Conservation (phyloP, 1,140 invertebrate genomes). For the Drosophila sechellia region DNA sequence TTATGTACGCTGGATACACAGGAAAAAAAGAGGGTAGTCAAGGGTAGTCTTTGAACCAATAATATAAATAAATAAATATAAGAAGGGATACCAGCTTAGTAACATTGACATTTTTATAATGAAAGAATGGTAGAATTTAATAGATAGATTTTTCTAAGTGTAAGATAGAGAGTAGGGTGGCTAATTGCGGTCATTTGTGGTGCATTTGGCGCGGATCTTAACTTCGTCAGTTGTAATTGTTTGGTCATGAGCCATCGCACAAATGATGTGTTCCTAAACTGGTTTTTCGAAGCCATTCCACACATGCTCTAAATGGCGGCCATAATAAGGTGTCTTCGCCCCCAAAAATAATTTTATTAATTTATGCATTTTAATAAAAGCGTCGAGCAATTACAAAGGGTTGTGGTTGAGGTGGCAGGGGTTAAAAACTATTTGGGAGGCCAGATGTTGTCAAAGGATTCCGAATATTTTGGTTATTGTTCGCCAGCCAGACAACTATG, state of each 20-base stretch:
- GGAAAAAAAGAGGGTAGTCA: neutral
- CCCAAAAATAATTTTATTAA: slow-evolving; percentile 60
- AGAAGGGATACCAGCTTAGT: too few species aligned
- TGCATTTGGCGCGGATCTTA: slow-evolving; percentile 52
- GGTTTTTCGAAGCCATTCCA: slow-evolving; percentile 50
- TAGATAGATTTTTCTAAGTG: neutral
- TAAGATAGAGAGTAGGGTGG: slow-evolving; percentile 6
- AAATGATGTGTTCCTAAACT: slow-evolving; percentile 53
- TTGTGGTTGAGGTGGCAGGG: slow-evolving; percentile 32
- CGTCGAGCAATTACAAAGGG: slow-evolving; percentile 65
- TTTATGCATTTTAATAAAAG: slow-evolving; percentile 83
- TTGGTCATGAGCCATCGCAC: slow-evolving; percentile 57
- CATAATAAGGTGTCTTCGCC: slow-evolving; percentile 55
- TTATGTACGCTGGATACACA: neutral
- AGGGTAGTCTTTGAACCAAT: neutral
- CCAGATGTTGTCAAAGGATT: slow-evolving; percentile 80
- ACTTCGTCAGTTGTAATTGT: slow-evolving; percentile 59
- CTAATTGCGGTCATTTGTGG: slow-evolving; percentile 76
- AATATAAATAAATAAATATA: too few species aligned
- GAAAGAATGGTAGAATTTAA: too few species aligned
- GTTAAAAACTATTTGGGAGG: slow-evolving; percentile 66
- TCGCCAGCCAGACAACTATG: slow-evolving; percentile 66
- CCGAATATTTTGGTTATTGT: slow-evolving; percentile 47
- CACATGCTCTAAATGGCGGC: slow-evolving; percentile 46
- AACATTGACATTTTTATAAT: too few species aligned